Base-by-base conservation (phyloP, 1,140 invertebrate genomes). In the Gonioctena quinquepunctata region DNA sequence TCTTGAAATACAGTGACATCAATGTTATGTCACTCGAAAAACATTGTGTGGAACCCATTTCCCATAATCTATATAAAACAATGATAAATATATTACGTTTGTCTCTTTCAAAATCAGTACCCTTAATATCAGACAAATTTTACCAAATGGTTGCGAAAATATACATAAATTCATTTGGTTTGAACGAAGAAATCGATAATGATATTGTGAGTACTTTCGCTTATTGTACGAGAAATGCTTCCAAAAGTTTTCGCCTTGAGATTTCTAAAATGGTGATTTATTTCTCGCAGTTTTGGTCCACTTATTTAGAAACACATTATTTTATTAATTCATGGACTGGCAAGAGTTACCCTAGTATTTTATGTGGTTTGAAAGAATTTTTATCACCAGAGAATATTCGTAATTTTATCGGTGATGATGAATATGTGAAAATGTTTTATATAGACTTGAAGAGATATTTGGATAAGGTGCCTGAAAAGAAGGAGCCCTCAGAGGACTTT, bases 51-150 rank as follows among this genome's bases (percentile, higher is more conserved):
- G n/a, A 70, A n/a, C n/a, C n/a, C n/a, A n/a, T n/a, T 19, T 27
- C 52, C 18, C 52, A 18, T 27, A 27, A 50, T 65, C 48, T 71
- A 28, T 68, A 72, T 49, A 74, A 76, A 74, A 66, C 42, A n/a
- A 69, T 72, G 64, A 57, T 74, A 42, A 42, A 59, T 19, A 27
- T 74, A 56, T 59, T 76, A 33, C 25, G 67, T n/a, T 70, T 76
- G 59, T 26, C 69, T 8, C 25, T 50, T 67, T 18, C n/a, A 11
- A 50, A 25, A 11, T 23, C 11, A 18, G 8, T 19, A 64, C 16
- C 11, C 22, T 13, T 19, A 49, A 28, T 52, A 19, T 26, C 48
- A 27, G 50, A 27, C 27, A 27, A 33, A 28, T 18, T 65, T 71
- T 52, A 49, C 28, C 11, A 68, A 57, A 48, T 50, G 1, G 19